These are phyloP conservation scores for Poecilia wingei DNA, from an alignment of 2,797 vertebrate genomes.

Conservation along the genomic window DNA sequence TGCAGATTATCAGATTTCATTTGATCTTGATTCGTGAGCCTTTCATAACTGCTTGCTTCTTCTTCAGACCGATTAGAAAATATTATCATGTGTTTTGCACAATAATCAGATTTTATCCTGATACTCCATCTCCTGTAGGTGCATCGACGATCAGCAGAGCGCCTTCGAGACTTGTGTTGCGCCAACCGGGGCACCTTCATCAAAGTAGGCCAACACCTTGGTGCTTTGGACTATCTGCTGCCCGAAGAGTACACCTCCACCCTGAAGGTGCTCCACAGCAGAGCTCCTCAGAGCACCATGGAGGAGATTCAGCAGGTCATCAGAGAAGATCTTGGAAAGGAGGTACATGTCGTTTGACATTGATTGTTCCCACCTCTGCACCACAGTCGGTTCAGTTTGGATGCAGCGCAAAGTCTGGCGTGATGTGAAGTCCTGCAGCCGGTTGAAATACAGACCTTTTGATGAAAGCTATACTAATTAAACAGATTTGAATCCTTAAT, in stretches of 20 bases:
- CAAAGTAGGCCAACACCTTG: slow-evolving; percentile 97
- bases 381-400: too few species aligned
- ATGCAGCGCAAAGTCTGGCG: too few species aligned
- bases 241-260: slow-evolving; percentile 95
- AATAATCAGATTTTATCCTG: neutral
- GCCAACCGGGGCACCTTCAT: slow-evolving; percentile 97
- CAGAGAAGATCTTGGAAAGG: slow-evolving; percentile 91
- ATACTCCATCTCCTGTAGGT: slow-evolving; percentile 75
- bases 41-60: neutral
- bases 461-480: too few species aligned
- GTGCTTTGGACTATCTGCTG: slow-evolving; percentile 93
- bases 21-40: neutral
- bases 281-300: slow-evolving; percentile 90
- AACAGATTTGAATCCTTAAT: too few species aligned
- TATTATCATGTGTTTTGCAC: neutral
- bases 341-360: slow-evolving; percentile 75
- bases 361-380: too few species aligned
- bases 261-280: slow-evolving; percentile 92
- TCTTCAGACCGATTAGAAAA: neutral
- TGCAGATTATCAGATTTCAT: neutral
- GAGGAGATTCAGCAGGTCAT: slow-evolving; percentile 91
- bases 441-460: too few species aligned
- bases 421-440: too few species aligned
- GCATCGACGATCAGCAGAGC: slow-evolving; percentile 90
- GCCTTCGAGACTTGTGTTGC: slow-evolving; percentile 91